Conservation (phyloP, 2,888 invertebrate genomes). For the Megamerina dolium region DNA sequence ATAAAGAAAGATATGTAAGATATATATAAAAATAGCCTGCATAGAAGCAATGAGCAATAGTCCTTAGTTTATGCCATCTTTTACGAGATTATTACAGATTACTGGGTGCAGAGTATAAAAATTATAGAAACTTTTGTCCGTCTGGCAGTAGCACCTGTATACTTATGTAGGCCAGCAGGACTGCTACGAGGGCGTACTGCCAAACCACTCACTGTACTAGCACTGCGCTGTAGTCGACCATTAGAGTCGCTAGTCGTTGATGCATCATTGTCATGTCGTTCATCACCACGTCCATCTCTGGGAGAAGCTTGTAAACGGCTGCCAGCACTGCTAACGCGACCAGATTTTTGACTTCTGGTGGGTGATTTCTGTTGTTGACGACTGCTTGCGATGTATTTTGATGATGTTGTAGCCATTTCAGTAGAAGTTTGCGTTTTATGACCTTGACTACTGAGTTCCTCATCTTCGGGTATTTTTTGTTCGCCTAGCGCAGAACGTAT, state of each 20-base stretch:
- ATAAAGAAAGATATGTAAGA: no score
- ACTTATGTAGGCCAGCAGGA: constrained; percentile 72
- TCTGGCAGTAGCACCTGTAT: constrained; percentile 56
- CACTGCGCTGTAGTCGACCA: constrained; percentile 40
- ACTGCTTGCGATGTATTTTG: constrained; percentile 17
- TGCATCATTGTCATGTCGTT: background rate
- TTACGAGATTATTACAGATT: no score
- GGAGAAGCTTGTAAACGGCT: constrained; percentile 18
- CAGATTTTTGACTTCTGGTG: constrained; percentile 19
- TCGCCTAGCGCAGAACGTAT: constrained; percentile 44
- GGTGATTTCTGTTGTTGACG: constrained; percentile 2
- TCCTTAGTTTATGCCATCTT: no score
- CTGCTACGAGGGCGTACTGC: constrained; percentile 65
- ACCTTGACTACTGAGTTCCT: constrained; percentile 34
- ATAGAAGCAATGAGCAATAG: no score
- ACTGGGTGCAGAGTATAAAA: no score
- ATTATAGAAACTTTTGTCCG: no score
- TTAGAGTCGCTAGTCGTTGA: constrained; percentile 7
- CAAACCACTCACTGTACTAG: constrained; percentile 46
- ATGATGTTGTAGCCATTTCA: constrained; percentile 32
- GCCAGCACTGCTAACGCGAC: constrained; percentile 31
- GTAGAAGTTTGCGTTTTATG: constrained; percentile 25
- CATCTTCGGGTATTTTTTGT: constrained; percentile 44
- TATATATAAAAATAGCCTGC: no score
- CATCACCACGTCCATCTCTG: constrained; percentile 7